These are phyloP conservation scores for Lamellibrachia satsuma DNA, from an alignment of 2,888 invertebrate species.

Conservation along the genomic window DNA sequence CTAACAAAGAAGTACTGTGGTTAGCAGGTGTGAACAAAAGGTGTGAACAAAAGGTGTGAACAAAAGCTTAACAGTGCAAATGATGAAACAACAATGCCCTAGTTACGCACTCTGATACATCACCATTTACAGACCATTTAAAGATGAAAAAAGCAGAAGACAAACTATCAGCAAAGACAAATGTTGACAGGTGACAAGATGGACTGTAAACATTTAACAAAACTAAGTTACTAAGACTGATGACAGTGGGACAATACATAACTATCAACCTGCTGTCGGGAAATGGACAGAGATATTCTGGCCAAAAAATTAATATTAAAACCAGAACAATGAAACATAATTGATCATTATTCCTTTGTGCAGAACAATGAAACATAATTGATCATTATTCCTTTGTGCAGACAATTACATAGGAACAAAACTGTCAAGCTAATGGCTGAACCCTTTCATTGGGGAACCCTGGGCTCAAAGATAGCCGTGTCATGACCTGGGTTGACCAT, in stretches of 20 bases:
- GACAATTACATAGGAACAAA: no score
- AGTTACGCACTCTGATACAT: not conserved
- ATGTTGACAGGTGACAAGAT: not conserved
- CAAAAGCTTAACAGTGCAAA: not conserved
- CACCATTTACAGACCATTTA: not conserved
- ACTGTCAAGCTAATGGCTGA: no score
- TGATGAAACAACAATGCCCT: not conserved
- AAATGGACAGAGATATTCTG: not conserved
- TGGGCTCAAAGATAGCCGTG: not conserved
- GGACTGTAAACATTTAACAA: not conserved
- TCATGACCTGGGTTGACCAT: not conserved
- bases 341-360: not conserved
- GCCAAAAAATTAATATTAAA: not conserved
- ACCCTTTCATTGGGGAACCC: not conserved
- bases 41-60: no score
- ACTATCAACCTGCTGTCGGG: not conserved
- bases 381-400: not conserved
- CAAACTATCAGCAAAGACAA: not conserved
- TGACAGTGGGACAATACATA: not conserved
- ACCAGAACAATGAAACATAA: not conserved
- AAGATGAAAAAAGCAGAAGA: not conserved
- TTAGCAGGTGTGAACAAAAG: not conserved
- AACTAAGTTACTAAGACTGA: not conserved
- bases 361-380: not conserved
- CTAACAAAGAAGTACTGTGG: not conserved